These are phyloP conservation scores for Callosobruchus maculatus DNA, from an alignment of 2,888 invertebrate species.

Conservation along the genomic window DNA sequence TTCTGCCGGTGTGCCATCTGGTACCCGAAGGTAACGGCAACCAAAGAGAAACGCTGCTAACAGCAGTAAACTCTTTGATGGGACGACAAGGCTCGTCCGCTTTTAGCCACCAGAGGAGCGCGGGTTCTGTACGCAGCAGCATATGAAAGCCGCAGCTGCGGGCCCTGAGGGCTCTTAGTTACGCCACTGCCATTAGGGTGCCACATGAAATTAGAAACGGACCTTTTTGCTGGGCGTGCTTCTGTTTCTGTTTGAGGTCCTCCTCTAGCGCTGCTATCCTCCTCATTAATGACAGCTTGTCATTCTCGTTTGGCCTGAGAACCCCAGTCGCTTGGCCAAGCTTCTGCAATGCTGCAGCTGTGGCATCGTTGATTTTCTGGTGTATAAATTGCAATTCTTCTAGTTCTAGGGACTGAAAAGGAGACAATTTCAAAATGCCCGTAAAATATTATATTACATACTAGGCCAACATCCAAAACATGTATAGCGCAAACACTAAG, in stretches of 20 bases:
- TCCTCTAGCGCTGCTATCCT: slow-evolving; percentile 51
- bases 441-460: neutral
- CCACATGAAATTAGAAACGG: slow-evolving; percentile 21
- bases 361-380: slow-evolving; percentile 53
- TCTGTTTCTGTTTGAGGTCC: slow-evolving; percentile 52
- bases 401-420: slow-evolving; percentile 48
- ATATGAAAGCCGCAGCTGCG: no score
- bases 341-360: slow-evolving; percentile 45
- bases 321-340: slow-evolving; percentile 33
- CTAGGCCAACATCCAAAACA: no score
- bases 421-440: neutral
- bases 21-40: no score
- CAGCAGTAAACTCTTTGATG: no score
- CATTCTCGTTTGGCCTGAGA: slow-evolving; percentile 35
- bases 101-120: no score
- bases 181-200: no score
- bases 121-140: no score
- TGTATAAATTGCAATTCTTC: slow-evolving; percentile 57
- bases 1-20: no score
- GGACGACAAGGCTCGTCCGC: no score
- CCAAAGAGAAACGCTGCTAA: no score
- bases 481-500: no score
- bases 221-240: slow-evolving; percentile 53
- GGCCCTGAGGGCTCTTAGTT: no score
- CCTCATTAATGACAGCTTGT: slow-evolving; percentile 50